Evolutionary conservation across 2,888 invertebrate species (phyloP), one percentile per base, ranked within the genome.

Genomic region (Entomobrya multifasciata): DNA sequence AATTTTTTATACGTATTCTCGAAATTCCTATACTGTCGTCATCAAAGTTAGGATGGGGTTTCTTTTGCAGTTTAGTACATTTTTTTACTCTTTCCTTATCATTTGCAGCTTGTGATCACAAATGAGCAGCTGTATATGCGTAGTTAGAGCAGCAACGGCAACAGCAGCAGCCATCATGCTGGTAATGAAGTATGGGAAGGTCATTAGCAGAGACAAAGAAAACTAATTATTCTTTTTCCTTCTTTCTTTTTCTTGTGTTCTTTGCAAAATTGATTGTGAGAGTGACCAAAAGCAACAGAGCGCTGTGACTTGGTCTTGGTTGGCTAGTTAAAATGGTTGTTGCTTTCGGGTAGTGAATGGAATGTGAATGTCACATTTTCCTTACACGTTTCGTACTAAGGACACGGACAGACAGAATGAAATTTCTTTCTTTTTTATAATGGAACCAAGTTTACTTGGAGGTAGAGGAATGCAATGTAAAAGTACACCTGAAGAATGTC

Each of bases 171-270:
- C 30, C 17, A 13, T 20, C 22, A 36, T 8, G 55, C 41, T 55
- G 74, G 52, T 76, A 76, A 76, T 76, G 74, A 76, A 76, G 55
- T 76, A 76, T 55, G 52, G 55, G 55, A 36, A 52, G 74, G 55
- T 76, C 74, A 76, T 76, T 76, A 76, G 74, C 27, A 76, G 55
- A 76, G 20, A 27, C n/a, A 76, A 55, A 55, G 55, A 76, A 76
- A 76, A 76, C 74, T 76, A 76, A 76, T 76, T 52, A 30, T 55
- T 76, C 74, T 76, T 55, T n/a, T 25, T 70, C 47, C 17, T 27
- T 47, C 49, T 49, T 72, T 15, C 49, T 55, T 49, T 52, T 52
- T 47, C 55, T 55, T 15, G 36, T 36, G 36, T 36, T 8, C 36
- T 36, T 36, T 36, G 74, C 55, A 25, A 76, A 76, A 76, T 76